Evolutionary conservation across 2,797 vertebrate species (phyloP), one percentile per base, ranked within the genome.

Genomic region (Champsocephalus gunnari): DNA sequence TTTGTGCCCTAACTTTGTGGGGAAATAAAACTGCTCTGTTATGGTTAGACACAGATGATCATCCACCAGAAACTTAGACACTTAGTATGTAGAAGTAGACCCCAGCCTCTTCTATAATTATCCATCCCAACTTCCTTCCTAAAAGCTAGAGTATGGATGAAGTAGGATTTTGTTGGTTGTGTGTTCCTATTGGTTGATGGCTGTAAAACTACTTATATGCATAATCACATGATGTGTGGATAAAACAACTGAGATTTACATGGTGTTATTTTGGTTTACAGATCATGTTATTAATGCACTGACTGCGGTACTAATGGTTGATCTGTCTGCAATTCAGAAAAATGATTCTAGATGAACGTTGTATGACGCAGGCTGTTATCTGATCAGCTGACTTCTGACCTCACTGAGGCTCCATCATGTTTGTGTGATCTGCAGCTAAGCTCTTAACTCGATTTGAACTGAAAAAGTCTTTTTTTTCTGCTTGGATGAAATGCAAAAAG

Each of bases 401-500:
- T 84, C 80, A 79, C 71, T 3, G 64, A 45, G 62, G 10, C 77
- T 73, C 65, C 71, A 77, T 85, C 84, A 51, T 86, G 81, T 89
- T 75, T 77, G 69, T 79, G 75, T 80, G 83, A 90, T 83, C 85
- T 76, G 75, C 67, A 59, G 82, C 63, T 94, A 87, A 94, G 85
- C 87, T 77, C 75, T 77, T 91, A 87, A 92, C 83, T 88, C 86
- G 87, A 93, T 92, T 88, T 88, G 51, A 85, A 50, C 69, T 16
- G 56, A 79, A 82, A 82, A 86, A 72, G 61, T 85, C 78, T 82
- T 86, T 82, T 91, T 81, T 49, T 41, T 41, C n/a, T 2, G 45
- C 65, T 45, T 65, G 74, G 64, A 73, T 2, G 34, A 77, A 82
- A 81, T 58, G 3, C 68, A 74, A 5, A 85, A 72, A 66, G 59